These are phyloP conservation scores for Sympetrum striolatum DNA, from an alignment of 2,888 invertebrate genomes.

Conservation along the genomic window DNA sequence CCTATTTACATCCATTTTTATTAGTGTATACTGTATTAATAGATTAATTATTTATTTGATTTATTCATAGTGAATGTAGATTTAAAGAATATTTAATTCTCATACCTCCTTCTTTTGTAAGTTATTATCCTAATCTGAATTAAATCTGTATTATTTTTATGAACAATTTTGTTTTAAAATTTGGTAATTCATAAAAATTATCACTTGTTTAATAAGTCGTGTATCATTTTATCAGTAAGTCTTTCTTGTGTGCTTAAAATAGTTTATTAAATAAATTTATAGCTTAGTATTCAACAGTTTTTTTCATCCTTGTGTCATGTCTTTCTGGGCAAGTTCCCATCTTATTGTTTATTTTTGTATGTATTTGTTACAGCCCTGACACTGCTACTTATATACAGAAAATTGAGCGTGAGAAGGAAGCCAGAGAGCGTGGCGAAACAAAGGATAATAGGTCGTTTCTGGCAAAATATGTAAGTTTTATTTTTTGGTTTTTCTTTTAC, in stretches of 20 bases:
- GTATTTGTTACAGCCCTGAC: constrained; percentile 73
- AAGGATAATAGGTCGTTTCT: constrained; percentile 96
- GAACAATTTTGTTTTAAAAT: constrained; percentile 47
- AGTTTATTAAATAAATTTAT: too few species aligned
- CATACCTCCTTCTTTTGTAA: too few species aligned
- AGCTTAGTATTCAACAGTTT: neutral
- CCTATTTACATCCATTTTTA: too few species aligned
- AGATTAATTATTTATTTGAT: too few species aligned
- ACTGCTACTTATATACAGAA: constrained; percentile 95
- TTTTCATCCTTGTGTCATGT: neutral
- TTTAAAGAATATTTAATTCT: too few species aligned
- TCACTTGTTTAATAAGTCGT: too few species aligned
- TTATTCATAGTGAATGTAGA: too few species aligned
- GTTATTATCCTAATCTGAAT: neutral
- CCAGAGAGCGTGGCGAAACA: constrained; percentile 85
- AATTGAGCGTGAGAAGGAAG: constrained; percentile 88
- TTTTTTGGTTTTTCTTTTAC: constrained; percentile 3
- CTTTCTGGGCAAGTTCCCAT: neutral
- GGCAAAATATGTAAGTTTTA: constrained; percentile 91
- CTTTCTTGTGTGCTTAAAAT: too few species aligned
- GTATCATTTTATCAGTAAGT: too few species aligned
- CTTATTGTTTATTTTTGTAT: constrained; percentile 48
- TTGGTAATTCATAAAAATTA: neutral
- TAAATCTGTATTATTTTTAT: neutral
- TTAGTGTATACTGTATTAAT: too few species aligned